A percentile compares a stretch with the other conserved stretches of the same genome.
Conservation (phyloP, 2,888 invertebrate genomes). For the Ditylenchus weischeri region DNA sequence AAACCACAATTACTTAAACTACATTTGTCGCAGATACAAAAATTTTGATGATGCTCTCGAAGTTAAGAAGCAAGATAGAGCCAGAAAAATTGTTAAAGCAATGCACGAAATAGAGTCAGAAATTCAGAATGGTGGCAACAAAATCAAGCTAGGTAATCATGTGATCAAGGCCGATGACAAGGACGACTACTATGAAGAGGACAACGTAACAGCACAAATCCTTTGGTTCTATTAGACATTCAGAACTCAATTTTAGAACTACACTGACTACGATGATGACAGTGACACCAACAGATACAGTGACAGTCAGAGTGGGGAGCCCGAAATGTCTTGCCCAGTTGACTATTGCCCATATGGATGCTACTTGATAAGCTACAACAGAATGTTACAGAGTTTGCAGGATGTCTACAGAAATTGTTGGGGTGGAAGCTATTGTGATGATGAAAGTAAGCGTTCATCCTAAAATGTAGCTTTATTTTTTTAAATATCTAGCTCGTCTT, state of each 20-base stretch:
- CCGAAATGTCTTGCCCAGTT: neutral
- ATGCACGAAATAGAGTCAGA: neutral
- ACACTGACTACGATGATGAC: conserved; percentile 6
- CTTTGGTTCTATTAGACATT: too few species aligned
- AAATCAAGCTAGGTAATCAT: neutral
- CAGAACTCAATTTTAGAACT: too few species aligned
- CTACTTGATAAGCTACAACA: neutral
- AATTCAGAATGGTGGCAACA: neutral
- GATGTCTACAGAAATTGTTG: conserved; percentile 4
- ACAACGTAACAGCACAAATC: neutral
- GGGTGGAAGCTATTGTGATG: conserved; percentile 2
- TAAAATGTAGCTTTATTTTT: neutral
- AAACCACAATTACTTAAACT: neutral
- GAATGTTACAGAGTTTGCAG: neutral
- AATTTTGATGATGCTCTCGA: neutral
- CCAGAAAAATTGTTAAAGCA: neutral
- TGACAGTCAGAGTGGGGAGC: neutral
- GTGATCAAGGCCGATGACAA: neutral
- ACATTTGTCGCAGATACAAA: neutral
- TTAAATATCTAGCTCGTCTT: neutral
- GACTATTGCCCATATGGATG: neutral
- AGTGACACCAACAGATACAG: neutral
- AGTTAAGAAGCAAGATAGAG: neutral
- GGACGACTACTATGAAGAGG: conserved; percentile 6
- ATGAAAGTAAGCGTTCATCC: neutral